These are phyloP conservation scores for Numenius phaeopus DNA, from an alignment of 2,797 vertebrate species.

Conservation along the genomic window DNA sequence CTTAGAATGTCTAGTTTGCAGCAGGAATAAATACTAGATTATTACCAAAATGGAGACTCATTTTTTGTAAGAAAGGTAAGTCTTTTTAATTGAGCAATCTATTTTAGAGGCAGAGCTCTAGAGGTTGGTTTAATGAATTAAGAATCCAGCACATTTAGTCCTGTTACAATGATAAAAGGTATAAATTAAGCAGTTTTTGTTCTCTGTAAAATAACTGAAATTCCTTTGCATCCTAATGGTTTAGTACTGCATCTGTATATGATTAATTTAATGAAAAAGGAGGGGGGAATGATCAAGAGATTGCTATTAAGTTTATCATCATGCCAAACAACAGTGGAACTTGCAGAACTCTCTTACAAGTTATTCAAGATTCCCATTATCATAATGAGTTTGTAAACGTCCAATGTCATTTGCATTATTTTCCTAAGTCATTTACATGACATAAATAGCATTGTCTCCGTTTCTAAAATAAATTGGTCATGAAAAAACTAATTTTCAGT, in stretches of 20 bases:
- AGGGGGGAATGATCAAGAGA: background rate
- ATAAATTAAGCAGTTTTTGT: background rate
- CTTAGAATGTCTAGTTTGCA: background rate
- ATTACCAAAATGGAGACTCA: background rate
- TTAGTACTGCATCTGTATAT: background rate
- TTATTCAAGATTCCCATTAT: conserved; percentile 20
- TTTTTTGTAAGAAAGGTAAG: conserved; percentile 31
- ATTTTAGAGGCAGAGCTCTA: background rate
- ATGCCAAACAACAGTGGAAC: background rate
- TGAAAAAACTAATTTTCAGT: conserved; percentile 11
- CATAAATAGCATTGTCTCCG: background rate
- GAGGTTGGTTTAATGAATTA: background rate
- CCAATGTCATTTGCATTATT: background rate
- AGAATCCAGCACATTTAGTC: background rate
- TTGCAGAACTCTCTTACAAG: background rate
- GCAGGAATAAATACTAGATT: conserved; percentile 13
- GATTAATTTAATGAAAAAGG: background rate
- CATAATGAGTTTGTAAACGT: background rate
- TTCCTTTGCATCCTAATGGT: background rate
- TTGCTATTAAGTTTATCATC: background rate
- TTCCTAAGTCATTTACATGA: conserved; percentile 9
- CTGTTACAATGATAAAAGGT: background rate
- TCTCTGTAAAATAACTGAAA: background rate
- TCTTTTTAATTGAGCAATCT: background rate
- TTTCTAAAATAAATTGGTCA: conserved; percentile 24